These are phyloP conservation scores for Anhinga anhinga DNA, from an alignment of 2,113 vertebrate species.

Conservation along the genomic window DNA sequence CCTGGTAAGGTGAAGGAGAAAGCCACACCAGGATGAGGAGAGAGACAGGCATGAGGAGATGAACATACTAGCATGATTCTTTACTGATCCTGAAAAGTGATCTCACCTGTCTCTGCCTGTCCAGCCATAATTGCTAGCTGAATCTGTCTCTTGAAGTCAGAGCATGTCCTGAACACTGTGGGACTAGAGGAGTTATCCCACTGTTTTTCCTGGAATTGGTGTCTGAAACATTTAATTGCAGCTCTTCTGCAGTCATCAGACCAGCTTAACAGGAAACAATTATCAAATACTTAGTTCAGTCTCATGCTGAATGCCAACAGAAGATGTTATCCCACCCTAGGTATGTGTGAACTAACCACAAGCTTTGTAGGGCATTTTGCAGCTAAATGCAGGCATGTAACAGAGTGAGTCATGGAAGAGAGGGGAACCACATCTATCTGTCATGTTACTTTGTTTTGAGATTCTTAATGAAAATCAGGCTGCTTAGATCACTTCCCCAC, in stretches of 20 bases:
- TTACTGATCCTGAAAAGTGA: neutral
- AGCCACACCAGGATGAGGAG: neutral
- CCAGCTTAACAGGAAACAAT: slow-evolving; percentile 50
- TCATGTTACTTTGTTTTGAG: neutral
- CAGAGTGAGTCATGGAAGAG: neutral
- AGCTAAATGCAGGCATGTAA: neutral
- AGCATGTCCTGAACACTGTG: neutral
- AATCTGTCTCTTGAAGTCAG: neutral
- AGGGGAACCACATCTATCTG: neutral
- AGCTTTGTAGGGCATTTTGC: neutral
- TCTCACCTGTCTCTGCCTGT: neutral
- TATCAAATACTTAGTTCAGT: neutral
- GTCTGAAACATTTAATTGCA: neutral
- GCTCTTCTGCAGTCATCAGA: slow-evolving; percentile 1
- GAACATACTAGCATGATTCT: neutral
- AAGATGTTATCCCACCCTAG: neutral
- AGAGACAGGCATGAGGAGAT: neutral
- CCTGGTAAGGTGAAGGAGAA: neutral
- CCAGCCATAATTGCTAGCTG: neutral
- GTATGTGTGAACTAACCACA: neutral
- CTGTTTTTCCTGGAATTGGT: neutral
- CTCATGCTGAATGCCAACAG: neutral
- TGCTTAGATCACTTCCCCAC: neutral
- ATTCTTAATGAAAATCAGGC: neutral
- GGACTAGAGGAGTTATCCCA: neutral